Evolutionary conservation across 2,888 invertebrate species (phyloP).

Genomic region (Ramazzottius varieornatus): DNA sequence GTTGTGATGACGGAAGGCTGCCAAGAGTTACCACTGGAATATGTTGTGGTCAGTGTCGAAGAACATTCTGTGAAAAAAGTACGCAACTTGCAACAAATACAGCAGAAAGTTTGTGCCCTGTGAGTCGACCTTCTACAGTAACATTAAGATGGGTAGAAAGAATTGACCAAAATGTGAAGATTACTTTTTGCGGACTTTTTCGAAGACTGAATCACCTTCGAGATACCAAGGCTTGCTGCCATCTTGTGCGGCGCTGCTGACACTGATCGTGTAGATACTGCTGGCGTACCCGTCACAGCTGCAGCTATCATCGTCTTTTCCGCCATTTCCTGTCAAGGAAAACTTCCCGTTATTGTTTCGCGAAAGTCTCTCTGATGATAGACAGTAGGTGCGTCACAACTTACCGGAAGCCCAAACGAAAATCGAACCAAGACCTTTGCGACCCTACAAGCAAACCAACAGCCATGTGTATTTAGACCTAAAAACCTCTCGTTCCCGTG

Average conservation of each 20-base stretch:
- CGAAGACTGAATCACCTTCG: too few species aligned
- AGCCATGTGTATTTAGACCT: neutral
- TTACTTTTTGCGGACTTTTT: neutral
- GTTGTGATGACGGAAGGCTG: slow-evolving; percentile 6
- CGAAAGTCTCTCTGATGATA: too few species aligned
- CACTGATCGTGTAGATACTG: slow-evolving; percentile 23
- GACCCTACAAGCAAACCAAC: slow-evolving; percentile 17
- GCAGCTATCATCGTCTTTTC: slow-evolving; percentile 22
- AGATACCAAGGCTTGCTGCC: neutral
- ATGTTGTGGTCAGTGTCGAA: slow-evolving; percentile 83
- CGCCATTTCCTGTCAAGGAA: too few species aligned
- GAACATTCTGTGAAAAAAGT: too few species aligned
- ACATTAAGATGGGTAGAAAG: too few species aligned
- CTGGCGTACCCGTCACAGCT: slow-evolving; percentile 26
- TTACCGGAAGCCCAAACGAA: slow-evolving; percentile 27
- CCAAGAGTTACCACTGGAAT: slow-evolving; percentile 52
- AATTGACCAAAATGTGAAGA: neutral
- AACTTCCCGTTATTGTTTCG: too few species aligned
- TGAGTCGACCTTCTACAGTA: too few species aligned
- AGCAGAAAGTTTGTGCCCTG: too few species aligned
- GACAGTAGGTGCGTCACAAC: too few species aligned
- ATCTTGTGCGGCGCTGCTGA: slow-evolving; percentile 12
- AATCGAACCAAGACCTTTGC: slow-evolving; percentile 22
- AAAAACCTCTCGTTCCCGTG: too few species aligned
- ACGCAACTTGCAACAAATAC: too few species aligned